Conservation (phyloP, 1,140 invertebrate species). For the Cephus cinctus region DNA sequence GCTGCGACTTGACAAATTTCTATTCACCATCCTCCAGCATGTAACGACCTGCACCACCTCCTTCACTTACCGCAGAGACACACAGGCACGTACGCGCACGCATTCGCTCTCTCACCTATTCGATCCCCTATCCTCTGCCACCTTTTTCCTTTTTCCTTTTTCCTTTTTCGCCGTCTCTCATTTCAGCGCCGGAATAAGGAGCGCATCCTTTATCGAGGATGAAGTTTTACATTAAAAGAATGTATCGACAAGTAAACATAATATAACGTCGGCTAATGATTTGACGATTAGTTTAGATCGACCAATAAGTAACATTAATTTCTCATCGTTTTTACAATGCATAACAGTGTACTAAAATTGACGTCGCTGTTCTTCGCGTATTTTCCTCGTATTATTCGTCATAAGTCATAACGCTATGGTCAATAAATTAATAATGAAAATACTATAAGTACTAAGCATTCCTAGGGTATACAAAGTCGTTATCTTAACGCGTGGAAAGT, state of each 20-base stretch:
- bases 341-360: slow-evolving; percentile 15
- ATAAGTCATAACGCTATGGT: slow-evolving; percentile 18
- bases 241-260: too few species aligned
- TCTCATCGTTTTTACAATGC: slow-evolving; percentile 14
- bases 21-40: slow-evolving; percentile 4
- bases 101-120: slow-evolving; percentile 6
- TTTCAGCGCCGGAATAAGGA: not conserved
- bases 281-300: slow-evolving; percentile 10
- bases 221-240: too few species aligned
- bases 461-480: slow-evolving; percentile 22
- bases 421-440: slow-evolving; percentile 48
- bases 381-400: not conserved
- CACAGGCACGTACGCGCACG: too few species aligned
- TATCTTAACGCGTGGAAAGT: too few species aligned
- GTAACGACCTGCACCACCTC: too few species aligned
- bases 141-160: not conserved
- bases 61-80: too few species aligned
- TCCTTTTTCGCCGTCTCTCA: not conserved
- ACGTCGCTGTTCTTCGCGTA: slow-evolving; percentile 7
- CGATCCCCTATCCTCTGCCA: slow-evolving; percentile 4
- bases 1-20: not conserved
- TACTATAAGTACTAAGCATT: slow-evolving; percentile 47
- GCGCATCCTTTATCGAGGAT: too few species aligned
- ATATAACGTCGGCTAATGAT: not conserved
- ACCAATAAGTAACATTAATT: slow-evolving; percentile 28